These are phyloP conservation scores for Lochmaea crataegi DNA, from an alignment of 2,888 invertebrate genomes.

Conservation along the genomic window DNA sequence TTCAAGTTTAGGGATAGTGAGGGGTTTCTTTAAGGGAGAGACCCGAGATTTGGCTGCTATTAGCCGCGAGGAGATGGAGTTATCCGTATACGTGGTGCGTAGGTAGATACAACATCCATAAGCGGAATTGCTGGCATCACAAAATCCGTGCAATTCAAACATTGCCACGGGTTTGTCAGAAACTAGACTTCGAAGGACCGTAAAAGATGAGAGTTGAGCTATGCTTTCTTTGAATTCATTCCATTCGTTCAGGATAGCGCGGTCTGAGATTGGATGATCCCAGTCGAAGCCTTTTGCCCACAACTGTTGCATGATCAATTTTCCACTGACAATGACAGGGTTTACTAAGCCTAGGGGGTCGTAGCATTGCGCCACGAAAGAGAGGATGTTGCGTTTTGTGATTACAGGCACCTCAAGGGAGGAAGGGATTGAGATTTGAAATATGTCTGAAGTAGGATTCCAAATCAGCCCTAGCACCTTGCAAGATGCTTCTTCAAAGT, in stretches of 20 bases:
- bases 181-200: neutral
- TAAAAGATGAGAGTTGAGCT: neutral
- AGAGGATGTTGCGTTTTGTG: conserved; percentile 1
- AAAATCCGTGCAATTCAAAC: neutral
- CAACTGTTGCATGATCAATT: neutral
- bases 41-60: conserved; percentile 1
- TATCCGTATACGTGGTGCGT: neutral
- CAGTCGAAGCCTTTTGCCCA: conserved; percentile 1
- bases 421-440: neutral
- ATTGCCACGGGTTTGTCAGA: neutral
- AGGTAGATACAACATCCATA: neutral
- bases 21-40: neutral
- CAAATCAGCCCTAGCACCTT: conserved; percentile 1
- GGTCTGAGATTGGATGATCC: conserved; percentile 1
- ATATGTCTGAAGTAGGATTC: neutral
- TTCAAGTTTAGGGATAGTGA: neutral
- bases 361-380: neutral
- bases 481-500: neutral
- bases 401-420: conserved; percentile 3
- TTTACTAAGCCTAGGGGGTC: conserved; percentile 2
- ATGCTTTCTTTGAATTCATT: conserved; percentile 1
- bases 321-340: conserved; percentile 8
- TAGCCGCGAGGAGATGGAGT: neutral
- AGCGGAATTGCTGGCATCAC: neutral
- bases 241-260: neutral